Conservation (phyloP, 2,797 vertebrate genomes). For the Coreius guichenoti region DNA sequence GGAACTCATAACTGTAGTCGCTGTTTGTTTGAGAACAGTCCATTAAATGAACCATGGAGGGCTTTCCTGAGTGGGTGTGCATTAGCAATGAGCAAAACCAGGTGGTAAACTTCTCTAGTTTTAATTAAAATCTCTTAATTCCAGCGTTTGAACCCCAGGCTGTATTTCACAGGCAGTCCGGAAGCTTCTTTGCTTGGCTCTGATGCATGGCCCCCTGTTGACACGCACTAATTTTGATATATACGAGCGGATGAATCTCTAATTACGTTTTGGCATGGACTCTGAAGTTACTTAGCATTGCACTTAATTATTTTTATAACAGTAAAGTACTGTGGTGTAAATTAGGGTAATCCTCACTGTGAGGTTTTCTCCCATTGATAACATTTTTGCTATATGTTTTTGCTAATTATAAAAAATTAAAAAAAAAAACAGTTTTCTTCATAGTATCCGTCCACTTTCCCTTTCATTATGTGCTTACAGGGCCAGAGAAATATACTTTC, state of each 20-base stretch:
- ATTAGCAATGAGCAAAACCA: slow-evolving; percentile 68
- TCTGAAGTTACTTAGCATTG: slow-evolving; percentile 84
- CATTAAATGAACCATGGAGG: slow-evolving; percentile 55
- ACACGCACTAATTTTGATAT: slow-evolving; percentile 93
- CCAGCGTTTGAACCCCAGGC: slow-evolving; percentile 70
- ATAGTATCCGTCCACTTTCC: background rate
- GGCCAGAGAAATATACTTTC: no score
- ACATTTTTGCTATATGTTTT: slow-evolving; percentile 13
- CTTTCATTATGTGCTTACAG: background rate
- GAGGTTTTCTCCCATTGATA: slow-evolving; percentile 40
- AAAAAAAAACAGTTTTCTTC: no score
- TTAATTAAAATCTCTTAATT: slow-evolving; percentile 82
- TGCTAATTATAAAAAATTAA: no score
- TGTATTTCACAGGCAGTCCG: slow-evolving; percentile 81
- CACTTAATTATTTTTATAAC: slow-evolving; percentile 84
- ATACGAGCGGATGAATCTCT: slow-evolving; percentile 90
- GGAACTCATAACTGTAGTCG: slow-evolving; percentile 22
- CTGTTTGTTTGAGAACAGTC: slow-evolving; percentile 55
- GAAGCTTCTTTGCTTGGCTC: slow-evolving; percentile 75
- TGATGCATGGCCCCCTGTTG: slow-evolving; percentile 88
- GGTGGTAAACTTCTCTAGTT: slow-evolving; percentile 78
- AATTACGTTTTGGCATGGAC: slow-evolving; percentile 91
- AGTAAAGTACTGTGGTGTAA: slow-evolving; percentile 75
- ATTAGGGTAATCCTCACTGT: slow-evolving; percentile 73
- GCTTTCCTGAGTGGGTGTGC: slow-evolving; percentile 53